phyloP scores from a whole-genome alignment of 1,140 invertebrate species.

The Drosophila persimilis region DNA sequence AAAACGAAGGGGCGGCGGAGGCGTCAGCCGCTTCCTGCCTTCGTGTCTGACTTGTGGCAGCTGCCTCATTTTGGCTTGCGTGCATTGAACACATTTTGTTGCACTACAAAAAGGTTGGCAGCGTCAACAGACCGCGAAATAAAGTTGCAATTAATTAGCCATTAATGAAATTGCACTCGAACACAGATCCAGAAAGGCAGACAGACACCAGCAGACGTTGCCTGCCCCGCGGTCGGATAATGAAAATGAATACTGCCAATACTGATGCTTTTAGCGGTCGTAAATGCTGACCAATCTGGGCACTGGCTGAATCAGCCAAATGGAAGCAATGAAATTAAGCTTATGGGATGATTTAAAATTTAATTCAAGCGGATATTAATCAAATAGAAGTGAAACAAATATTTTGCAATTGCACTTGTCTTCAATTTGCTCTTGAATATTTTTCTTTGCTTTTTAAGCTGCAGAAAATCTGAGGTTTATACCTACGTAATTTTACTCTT shows the following conservation, averaged over 20 bases:
- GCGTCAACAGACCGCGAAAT: slow-evolving; percentile 38
- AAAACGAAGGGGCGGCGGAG: slow-evolving; percentile 44
- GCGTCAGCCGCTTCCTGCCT: slow-evolving; percentile 1
- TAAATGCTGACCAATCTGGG: slow-evolving; percentile 29
- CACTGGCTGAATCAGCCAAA: neutral
- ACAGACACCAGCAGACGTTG: neutral
- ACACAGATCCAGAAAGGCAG: neutral
- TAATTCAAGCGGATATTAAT: slow-evolving; percentile 26
- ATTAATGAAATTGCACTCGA: slow-evolving; percentile 55
- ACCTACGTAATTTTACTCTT: too few relatives aligned
- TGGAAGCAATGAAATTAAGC: slow-evolving; percentile 23
- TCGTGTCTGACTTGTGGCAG: slow-evolving; percentile 10
- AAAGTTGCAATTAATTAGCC: slow-evolving; percentile 76
- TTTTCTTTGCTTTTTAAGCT: too few relatives aligned
- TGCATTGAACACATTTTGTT: slow-evolving; percentile 55
- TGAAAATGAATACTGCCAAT: slow-evolving; percentile 48
- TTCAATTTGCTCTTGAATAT: too few relatives aligned
- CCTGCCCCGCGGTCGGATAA: slow-evolving; percentile 20
- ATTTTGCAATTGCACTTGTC: slow-evolving; percentile 19
- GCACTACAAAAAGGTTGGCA: slow-evolving; percentile 44
- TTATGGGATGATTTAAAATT: slow-evolving; percentile 15
- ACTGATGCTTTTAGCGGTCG: slow-evolving; percentile 39
- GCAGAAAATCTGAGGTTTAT: too few relatives aligned
- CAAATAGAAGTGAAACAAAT: slow-evolving; percentile 19
- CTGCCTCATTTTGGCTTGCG: slow-evolving; percentile 30